Conservation (phyloP, 2,888 invertebrate species). For the Drosophila greeni region DNA sequence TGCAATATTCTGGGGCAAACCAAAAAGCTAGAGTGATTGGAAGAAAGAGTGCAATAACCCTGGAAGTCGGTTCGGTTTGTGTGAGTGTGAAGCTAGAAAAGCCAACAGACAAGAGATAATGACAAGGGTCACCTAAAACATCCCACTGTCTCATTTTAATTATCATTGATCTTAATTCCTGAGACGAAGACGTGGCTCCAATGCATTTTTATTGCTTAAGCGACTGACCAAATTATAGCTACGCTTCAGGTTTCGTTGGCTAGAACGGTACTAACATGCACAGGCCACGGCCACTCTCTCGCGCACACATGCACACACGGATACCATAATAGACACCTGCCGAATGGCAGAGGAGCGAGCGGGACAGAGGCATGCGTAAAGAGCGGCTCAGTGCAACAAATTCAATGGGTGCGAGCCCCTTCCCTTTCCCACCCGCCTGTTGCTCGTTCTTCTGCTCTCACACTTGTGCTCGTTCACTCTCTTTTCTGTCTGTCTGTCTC, state of each 20-base stretch:
- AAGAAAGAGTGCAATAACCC: conserved; percentile 75
- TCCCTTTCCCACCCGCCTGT: conserved; percentile 23
- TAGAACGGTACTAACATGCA: conserved; percentile 70
- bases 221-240: conserved; percentile 67
- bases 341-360: conserved; percentile 35
- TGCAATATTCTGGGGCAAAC: conserved; percentile 26
- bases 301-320: conserved; percentile 16
- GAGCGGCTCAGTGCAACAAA: conserved; percentile 61
- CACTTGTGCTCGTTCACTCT: conserved; percentile 4
- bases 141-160: conserved; percentile 10
- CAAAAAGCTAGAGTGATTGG: conserved; percentile 28
- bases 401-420: conserved; percentile 45
- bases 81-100: conserved; percentile 54
- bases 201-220: conserved; percentile 51
- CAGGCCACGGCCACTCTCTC: conserved; percentile 27
- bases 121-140: conserved; percentile 54
- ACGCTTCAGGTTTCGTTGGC: conserved; percentile 71
- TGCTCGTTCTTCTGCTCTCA: conserved; percentile 24
- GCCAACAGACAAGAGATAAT: conserved; percentile 48
- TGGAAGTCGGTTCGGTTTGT: conserved; percentile 48
- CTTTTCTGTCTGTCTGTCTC: conserved; percentile 9
- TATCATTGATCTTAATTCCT: conserved; percentile 31
- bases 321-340: conserved; percentile 43
- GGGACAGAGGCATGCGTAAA: conserved; percentile 34
- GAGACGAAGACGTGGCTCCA: conserved; percentile 67